A percentile compares a stretch with the other conserved stretches of the same genome.
phyloP scores from a whole-genome alignment of 1,140 invertebrate species.

The Aphis gossypii region DNA sequence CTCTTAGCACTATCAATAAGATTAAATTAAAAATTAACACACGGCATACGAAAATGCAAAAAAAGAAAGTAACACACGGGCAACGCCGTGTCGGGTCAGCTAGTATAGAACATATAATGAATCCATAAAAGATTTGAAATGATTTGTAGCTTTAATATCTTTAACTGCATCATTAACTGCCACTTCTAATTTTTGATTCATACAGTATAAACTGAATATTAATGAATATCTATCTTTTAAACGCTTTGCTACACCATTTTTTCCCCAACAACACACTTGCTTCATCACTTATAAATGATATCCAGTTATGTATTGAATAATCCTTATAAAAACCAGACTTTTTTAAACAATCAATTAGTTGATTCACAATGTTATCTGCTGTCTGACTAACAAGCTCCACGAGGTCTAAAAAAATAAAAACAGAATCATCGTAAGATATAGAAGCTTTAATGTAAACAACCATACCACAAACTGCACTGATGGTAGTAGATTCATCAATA shows the following conservation, averaged over 20 bases:
- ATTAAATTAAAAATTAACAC: too few relatives aligned
- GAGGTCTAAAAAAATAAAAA: constrained; percentile 39
- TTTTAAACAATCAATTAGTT: constrained; percentile 25
- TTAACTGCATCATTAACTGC: constrained; percentile 11
- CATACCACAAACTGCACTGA: neutral
- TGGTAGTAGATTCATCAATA: neutral
- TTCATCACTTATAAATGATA: constrained; percentile 18
- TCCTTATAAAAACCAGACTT: constrained; percentile 22
- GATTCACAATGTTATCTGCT: constrained; percentile 19
- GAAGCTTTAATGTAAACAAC: constrained; percentile 33
- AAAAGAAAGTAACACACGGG: too few relatives aligned
- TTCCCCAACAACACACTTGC: neutral
- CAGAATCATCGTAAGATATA: neutral
- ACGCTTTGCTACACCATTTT: neutral
- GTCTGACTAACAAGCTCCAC: neutral
- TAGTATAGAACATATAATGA: constrained; percentile 4
- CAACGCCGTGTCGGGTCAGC: too few relatives aligned
- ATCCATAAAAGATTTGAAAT: constrained; percentile 41
- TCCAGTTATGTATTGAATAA: constrained; percentile 32
- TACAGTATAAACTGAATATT: constrained; percentile 30
- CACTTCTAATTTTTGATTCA: constrained; percentile 13
- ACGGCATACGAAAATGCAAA: too few relatives aligned
- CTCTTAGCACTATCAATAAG: too few relatives aligned
- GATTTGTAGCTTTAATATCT: neutral
- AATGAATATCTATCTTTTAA: constrained; percentile 7